phyloP scores from a whole-genome alignment of 2,797 vertebrate species.

The Leuciscus waleckii region DNA sequence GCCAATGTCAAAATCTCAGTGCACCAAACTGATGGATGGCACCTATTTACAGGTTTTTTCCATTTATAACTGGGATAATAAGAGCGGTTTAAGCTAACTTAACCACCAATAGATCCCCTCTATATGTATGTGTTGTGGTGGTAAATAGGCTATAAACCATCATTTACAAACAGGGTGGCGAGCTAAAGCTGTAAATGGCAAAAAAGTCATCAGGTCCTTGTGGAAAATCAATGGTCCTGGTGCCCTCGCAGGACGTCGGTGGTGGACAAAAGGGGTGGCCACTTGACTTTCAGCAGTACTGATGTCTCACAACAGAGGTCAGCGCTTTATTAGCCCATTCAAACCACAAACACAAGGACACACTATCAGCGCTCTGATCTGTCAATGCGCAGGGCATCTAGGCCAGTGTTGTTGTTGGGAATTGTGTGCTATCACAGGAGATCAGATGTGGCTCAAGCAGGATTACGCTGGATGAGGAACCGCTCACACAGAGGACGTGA shows the following conservation, averaged over 20 bases:
- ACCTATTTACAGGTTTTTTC: slow-evolving; percentile 30
- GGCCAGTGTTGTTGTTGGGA: slow-evolving; percentile 7
- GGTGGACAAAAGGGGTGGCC: slow-evolving; percentile 25
- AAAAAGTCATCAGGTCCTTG: slow-evolving; percentile 55
- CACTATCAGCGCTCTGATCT: slow-evolving; percentile 21
- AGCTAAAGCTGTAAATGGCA: slow-evolving; percentile 24
- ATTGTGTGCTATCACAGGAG: slow-evolving; percentile 1
- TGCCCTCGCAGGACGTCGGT: slow-evolving; percentile 7
- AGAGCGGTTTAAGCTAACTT: slow-evolving; percentile 20
- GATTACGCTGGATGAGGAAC: background rate
- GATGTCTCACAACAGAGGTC: slow-evolving; percentile 52
- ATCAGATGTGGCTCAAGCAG: slow-evolving; percentile 22
- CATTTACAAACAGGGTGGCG: slow-evolving; percentile 27
- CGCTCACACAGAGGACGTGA: background rate
- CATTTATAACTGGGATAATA: slow-evolving; percentile 50
- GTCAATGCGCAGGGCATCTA: slow-evolving; percentile 18
- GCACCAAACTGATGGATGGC: slow-evolving; percentile 23
- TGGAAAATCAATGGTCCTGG: slow-evolving; percentile 54
- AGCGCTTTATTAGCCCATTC: slow-evolving; percentile 29
- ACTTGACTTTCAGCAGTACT: slow-evolving; percentile 49
- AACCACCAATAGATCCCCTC: background rate
- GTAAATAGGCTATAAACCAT: slow-evolving; percentile 28
- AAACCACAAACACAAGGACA: slow-evolving; percentile 36
- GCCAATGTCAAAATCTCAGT: slow-evolving; percentile 38
- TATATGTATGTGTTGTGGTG: slow-evolving; percentile 9